These are phyloP conservation scores for Pristionchus arcanus DNA, from an alignment of 2,888 invertebrate genomes.

Conservation along the genomic window DNA sequence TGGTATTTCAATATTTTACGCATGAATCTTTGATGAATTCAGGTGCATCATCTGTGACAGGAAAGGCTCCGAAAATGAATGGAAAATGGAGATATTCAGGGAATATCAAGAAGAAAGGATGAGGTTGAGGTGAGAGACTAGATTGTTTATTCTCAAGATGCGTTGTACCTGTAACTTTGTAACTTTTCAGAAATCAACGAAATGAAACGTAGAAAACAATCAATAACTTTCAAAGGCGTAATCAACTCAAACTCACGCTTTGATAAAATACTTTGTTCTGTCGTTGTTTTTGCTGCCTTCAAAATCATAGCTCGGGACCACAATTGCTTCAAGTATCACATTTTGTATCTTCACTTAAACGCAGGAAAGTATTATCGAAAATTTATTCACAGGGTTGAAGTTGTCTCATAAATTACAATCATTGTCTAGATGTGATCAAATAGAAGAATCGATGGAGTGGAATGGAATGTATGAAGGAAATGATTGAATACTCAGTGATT, in stretches of 20 bases:
- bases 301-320: no score
- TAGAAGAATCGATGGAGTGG: not conserved
- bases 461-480: constrained; percentile 22
- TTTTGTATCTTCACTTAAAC: no score
- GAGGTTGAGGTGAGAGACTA: not conserved
- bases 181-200: not conserved
- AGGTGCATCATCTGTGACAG: not conserved
- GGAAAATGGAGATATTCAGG: not conserved
- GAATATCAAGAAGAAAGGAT: not conserved
- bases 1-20: no score
- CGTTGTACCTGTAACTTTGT: not conserved
- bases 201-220: not conserved
- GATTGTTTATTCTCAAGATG: not conserved
- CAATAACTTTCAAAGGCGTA: constrained; percentile 15
- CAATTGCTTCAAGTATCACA: no score
- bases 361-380: not conserved
- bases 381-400: constrained; percentile 20
- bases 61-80: not conserved
- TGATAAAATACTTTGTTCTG: constrained; percentile 32
- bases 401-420: not conserved
- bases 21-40: not conserved
- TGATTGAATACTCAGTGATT: not conserved
- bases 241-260: not conserved
- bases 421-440: not conserved
- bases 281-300: not conserved